Conservation (phyloP, 2,113 vertebrate genomes). For the Dasyurus viverrinus region DNA sequence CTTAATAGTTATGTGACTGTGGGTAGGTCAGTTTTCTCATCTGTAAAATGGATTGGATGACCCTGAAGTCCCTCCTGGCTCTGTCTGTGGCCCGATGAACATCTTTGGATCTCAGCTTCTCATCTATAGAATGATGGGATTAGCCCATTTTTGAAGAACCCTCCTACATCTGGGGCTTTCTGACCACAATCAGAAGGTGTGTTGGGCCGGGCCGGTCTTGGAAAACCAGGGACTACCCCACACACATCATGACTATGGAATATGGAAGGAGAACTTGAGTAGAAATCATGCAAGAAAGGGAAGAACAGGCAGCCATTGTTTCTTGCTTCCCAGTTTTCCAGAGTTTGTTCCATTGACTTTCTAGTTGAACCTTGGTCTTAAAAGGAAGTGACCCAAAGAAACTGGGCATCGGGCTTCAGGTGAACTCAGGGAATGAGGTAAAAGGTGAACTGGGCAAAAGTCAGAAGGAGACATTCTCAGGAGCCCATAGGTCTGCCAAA, state of each 20-base stretch:
- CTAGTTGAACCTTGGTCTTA: background rate
- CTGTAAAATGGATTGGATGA: background rate
- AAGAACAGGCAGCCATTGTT: background rate
- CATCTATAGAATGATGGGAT: background rate
- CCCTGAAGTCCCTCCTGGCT: background rate
- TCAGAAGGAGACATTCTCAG: slow-evolving; percentile 30
- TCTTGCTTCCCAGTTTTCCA: background rate
- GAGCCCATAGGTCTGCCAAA: background rate
- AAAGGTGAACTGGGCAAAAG: slow-evolving; percentile 57
- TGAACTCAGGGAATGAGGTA: slow-evolving; percentile 35
- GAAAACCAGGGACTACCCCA: background rate
- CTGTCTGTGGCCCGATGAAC: background rate
- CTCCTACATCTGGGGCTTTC: background rate
- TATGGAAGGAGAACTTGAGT: background rate
- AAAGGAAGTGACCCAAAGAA: background rate
- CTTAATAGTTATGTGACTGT: too few species aligned
- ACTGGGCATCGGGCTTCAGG: background rate
- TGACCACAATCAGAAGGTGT: too few species aligned
- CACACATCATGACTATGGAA: too few species aligned
- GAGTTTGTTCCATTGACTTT: slow-evolving; percentile 1
- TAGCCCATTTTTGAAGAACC: background rate
- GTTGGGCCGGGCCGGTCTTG: background rate
- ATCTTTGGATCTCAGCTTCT: slow-evolving; percentile 11
- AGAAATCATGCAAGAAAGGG: background rate
- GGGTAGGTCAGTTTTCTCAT: too few species aligned